phyloP scores from a whole-genome alignment of 2,113 vertebrate genomes.

The Anolis carolinensis region DNA sequence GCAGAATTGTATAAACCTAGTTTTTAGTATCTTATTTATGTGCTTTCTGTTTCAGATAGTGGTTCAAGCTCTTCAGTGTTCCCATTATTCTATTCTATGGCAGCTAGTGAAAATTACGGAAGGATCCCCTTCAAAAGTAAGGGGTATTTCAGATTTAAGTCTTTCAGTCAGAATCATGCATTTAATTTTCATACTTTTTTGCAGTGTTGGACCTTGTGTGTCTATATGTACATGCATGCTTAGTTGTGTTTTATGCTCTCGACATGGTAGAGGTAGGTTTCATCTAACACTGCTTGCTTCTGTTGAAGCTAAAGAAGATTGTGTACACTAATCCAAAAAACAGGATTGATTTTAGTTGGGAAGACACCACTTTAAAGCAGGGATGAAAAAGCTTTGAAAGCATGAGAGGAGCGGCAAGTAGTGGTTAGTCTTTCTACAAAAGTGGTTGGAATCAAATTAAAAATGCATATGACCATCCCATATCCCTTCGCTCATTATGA shows the following conservation, averaged over 20 bases:
- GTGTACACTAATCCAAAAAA: background rate
- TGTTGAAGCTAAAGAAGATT: background rate
- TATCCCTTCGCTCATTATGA: no score
- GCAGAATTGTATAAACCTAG: fast-evolving
- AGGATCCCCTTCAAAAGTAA: constrained; percentile 95
- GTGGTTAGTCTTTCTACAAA: background rate
- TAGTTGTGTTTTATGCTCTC: background rate
- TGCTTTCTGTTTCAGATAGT: constrained; percentile 85
- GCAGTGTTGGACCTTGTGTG: background rate
- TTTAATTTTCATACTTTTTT: background rate
- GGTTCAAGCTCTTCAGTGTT: constrained; percentile 97
- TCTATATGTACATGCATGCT: background rate
- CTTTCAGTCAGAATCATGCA: constrained; percentile 20
- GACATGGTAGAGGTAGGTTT: background rate
- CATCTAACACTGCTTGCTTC: background rate
- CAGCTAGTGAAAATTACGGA: constrained; percentile 98
- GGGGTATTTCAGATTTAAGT: constrained; percentile 45
- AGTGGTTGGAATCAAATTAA: background rate
- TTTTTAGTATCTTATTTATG: constrained; percentile 20
- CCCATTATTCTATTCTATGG: constrained; percentile 99
- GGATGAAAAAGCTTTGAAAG: background rate
- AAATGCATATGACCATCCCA: no score
- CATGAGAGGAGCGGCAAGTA: background rate
- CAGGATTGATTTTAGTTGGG: background rate
- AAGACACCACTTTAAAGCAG: background rate